Percentiles rank a stretch among this genome's conserved stretches.
phyloP scores from a whole-genome alignment of 2,113 vertebrate genomes.

The Meleagris gallopavo region DNA sequence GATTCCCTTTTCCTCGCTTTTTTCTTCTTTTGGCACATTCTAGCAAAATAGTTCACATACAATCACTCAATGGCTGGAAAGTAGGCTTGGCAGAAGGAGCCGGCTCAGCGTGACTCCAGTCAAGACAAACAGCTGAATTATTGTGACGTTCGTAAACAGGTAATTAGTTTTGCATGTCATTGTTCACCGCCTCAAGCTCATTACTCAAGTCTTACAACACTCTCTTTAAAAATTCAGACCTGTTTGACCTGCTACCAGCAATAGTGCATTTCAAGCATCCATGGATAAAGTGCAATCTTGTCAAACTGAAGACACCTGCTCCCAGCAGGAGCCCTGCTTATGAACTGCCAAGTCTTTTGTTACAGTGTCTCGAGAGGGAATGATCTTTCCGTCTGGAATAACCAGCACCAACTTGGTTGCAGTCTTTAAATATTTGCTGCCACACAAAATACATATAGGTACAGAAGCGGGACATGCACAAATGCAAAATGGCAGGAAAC shows the following conservation, averaged over 20 bases:
- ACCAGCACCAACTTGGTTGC: conserved; percentile 61
- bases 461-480: conserved; percentile 11
- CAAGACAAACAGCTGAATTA: conserved; percentile 73
- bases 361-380: conserved; percentile 71
- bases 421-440: conserved; percentile 56
- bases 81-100: conserved; percentile 24
- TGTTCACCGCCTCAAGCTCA: conserved; percentile 69
- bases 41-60: conserved; percentile 18
- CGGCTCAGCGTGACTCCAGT: conserved; percentile 29
- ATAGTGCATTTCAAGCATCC: conserved; percentile 66
- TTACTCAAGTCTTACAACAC: conserved; percentile 65
- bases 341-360: conserved; percentile 79
- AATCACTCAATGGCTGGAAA: conserved; percentile 41
- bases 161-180: conserved; percentile 75
- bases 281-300: conserved; percentile 73
- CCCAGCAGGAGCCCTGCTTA: conserved; percentile 72
- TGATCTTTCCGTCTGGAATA: conserved; percentile 79
- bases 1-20: background rate
- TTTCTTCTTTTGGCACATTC: background rate
- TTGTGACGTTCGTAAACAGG: conserved; percentile 76
- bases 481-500: background rate
- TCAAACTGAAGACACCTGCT: conserved; percentile 81
- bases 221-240: conserved; percentile 68
- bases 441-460: background rate
- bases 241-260: conserved; percentile 70